A percentile compares a stretch with the other conserved stretches of the same genome.
phyloP scores from a whole-genome alignment of 1,140 invertebrate genomes.

The Pachyrhynchus sulphureomaculatus region DNA sequence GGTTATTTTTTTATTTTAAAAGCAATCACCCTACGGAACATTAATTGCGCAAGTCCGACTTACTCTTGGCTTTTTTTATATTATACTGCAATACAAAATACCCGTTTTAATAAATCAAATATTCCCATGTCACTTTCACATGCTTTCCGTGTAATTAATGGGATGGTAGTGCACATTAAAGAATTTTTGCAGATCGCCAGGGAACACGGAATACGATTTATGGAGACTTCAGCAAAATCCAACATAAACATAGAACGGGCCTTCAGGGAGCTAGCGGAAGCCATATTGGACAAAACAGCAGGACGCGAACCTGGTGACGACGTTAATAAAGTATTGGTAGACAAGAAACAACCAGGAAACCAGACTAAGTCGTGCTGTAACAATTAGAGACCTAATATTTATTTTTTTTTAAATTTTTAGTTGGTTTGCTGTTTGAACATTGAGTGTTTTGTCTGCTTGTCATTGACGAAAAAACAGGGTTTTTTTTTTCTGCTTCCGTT shows the following conservation, averaged over 20 bases:
- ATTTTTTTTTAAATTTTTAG: not conserved
- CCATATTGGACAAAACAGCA: constrained; percentile 87
- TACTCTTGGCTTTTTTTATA: too few relatives aligned
- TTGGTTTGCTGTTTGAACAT: not conserved
- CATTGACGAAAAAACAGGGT: not conserved
- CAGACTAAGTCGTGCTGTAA: constrained; percentile 49
- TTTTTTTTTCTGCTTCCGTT: too few relatives aligned
- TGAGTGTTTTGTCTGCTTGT: not conserved
- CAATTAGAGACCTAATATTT: constrained; percentile 26
- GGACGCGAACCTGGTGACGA: constrained; percentile 67
- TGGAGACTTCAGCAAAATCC: constrained; percentile 98
- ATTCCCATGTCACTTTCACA: too few relatives aligned
- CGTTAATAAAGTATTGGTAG: constrained; percentile 65
- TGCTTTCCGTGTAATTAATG: too few relatives aligned
- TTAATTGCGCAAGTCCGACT: too few relatives aligned
- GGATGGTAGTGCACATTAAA: too few relatives aligned
- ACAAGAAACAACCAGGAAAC: constrained; percentile 57
- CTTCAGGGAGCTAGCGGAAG: constrained; percentile 95
- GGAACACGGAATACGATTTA: constrained; percentile 96
- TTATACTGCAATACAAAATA: too few relatives aligned
- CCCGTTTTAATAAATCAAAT: too few relatives aligned
- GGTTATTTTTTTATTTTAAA: too few relatives aligned
- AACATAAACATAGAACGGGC: constrained; percentile 98
- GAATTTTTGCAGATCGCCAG: constrained; percentile 77
- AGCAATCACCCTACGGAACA: too few relatives aligned